Evolutionary conservation across 2,888 invertebrate species (phyloP).

Genomic region (Oegoconia quadripuncta): DNA sequence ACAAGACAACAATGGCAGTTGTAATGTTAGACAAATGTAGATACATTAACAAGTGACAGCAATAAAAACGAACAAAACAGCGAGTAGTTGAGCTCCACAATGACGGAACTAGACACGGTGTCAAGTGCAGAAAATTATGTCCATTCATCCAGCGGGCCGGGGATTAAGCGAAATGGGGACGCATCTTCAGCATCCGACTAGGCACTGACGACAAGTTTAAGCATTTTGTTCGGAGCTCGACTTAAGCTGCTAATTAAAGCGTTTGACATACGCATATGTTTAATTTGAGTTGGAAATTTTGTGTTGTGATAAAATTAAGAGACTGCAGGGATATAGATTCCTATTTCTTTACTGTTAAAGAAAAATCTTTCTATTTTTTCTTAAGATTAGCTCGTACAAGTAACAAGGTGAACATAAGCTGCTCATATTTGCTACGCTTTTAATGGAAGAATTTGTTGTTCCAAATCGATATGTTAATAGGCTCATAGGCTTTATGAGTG

Average conservation of each 20-base stretch:
- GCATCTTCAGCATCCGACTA: constrained; percentile 52
- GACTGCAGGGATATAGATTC: too few species aligned
- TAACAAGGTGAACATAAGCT: too few species aligned
- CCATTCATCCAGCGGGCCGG: constrained; percentile 65
- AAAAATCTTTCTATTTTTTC: too few species aligned
- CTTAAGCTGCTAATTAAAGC: constrained; percentile 47
- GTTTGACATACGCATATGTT: constrained; percentile 30
- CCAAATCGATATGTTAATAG: too few species aligned
- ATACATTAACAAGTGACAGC: constrained; percentile 46
- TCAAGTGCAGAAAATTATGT: constrained; percentile 77
- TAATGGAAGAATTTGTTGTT: too few species aligned
- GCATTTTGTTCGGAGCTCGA: constrained; percentile 37
- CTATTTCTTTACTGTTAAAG: too few species aligned
- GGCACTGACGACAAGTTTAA: constrained; percentile 33
- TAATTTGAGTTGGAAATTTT: too few species aligned
- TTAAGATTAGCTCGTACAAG: too few species aligned
- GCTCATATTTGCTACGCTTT: too few species aligned
- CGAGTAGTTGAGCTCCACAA: constrained; percentile 54
- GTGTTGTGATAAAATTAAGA: too few species aligned
- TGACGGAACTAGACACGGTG: constrained; percentile 63
- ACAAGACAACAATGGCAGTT: constrained; percentile 23
- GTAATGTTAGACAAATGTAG: constrained; percentile 28
- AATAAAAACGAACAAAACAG: constrained; percentile 64
- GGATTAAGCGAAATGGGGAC: constrained; percentile 71
- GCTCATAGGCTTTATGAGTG: too few species aligned